phyloP scores from a whole-genome alignment of 2,888 invertebrate species.

The Gastrophysa polygoni region DNA sequence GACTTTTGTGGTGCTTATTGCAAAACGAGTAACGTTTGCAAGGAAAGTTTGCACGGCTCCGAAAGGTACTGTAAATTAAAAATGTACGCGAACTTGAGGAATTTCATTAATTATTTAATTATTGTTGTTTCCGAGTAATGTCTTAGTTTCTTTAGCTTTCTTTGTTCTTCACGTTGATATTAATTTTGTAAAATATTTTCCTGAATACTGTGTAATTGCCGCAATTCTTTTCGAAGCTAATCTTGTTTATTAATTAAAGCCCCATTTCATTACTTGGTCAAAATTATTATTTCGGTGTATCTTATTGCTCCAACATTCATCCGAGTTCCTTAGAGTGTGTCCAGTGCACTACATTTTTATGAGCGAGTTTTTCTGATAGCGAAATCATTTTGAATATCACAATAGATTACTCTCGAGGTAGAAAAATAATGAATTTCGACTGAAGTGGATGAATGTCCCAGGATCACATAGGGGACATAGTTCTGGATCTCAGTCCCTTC shows the following conservation, averaged over 20 bases:
- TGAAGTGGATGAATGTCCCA: too few species aligned
- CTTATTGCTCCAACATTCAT: too few species aligned
- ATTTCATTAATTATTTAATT: slow-evolving; percentile 57
- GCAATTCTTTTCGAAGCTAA: slow-evolving; percentile 32
- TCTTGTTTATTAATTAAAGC: slow-evolving; percentile 35
- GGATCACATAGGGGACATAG: too few species aligned
- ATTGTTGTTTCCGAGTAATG: slow-evolving; percentile 52
- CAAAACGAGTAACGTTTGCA: slow-evolving; percentile 24
- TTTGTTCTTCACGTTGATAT: slow-evolving; percentile 45
- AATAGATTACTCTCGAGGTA: too few species aligned
- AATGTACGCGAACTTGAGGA: slow-evolving; percentile 53
- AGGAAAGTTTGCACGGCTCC: slow-evolving; percentile 40
- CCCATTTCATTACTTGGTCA: slow-evolving; percentile 25
- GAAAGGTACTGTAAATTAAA: slow-evolving; percentile 54
- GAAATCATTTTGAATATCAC: too few species aligned
- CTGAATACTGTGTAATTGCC: slow-evolving; percentile 28
- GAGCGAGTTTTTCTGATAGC: too few species aligned
- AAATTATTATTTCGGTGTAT: slow-evolving; percentile 21
- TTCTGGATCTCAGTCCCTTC: too few species aligned
- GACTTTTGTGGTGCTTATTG: slow-evolving; percentile 50
- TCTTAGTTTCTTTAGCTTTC: slow-evolving; percentile 43
- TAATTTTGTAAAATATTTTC: slow-evolving; percentile 46
- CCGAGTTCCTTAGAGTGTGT: too few species aligned
- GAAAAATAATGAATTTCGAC: too few species aligned
- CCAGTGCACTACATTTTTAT: too few species aligned